Percentiles rank a stretch among this genome's conserved stretches.
Evolutionary conservation across 2,797 vertebrate genomes (phyloP).

Genomic region (Cossypha heuglini): DNA sequence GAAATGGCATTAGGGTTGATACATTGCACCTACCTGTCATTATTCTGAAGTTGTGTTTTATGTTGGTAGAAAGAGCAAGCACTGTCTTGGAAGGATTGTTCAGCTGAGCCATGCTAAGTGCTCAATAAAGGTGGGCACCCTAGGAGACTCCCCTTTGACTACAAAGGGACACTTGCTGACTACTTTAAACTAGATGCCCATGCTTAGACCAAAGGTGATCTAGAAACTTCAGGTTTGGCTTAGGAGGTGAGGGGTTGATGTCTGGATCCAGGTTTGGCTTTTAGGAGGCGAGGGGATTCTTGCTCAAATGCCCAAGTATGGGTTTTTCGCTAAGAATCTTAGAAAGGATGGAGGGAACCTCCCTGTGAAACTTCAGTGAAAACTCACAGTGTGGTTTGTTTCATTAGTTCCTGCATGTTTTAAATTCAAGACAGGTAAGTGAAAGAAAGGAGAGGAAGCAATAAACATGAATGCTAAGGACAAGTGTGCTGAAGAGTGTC

Average conservation of each 20-base stretch:
- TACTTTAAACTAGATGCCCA: not conserved
- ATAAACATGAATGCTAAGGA: not conserved
- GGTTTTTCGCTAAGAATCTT: not conserved
- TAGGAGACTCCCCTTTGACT: not conserved
- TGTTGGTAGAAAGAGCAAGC: fast-evolving
- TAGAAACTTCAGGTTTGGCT: not conserved
- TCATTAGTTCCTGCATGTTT: not conserved
- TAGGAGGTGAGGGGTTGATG: not conserved
- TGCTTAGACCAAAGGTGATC: not conserved
- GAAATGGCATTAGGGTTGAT: not conserved
- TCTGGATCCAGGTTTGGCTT: not conserved
- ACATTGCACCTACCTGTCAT: not conserved
- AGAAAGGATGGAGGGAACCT: not conserved
- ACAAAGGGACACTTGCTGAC: not conserved
- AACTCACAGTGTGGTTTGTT: not conserved
- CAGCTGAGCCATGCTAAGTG: not conserved
- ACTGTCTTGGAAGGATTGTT: not conserved
- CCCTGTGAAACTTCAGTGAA: not conserved
- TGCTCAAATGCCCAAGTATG: not conserved
- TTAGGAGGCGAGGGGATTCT: not conserved
- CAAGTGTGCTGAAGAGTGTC: not conserved
- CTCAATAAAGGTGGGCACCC: not conserved
- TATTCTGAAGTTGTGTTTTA: not conserved
- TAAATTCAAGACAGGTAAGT: not conserved
- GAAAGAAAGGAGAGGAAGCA: not conserved